Evolutionary conservation across 2,797 vertebrate species (phyloP).

Genomic region (Cephalopachus bancanus): DNA sequence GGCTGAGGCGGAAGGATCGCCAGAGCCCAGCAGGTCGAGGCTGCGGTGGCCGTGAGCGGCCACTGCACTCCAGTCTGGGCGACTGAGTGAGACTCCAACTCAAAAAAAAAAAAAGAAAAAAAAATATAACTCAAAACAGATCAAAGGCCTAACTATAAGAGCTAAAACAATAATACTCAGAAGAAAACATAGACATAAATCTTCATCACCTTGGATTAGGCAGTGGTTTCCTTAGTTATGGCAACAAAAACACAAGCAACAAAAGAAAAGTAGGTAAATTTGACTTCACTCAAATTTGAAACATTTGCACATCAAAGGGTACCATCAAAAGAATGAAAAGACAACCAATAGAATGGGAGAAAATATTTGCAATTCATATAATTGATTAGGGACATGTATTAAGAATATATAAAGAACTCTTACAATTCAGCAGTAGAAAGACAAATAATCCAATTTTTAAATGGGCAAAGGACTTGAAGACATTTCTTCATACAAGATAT

Average conservation of each 20-base stretch:
- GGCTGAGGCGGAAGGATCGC: no score
- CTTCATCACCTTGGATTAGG: not conserved
- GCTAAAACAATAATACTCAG: not conserved
- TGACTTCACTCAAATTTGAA: not conserved
- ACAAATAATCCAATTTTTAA: not conserved
- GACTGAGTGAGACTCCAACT: no score
- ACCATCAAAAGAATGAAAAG: not conserved
- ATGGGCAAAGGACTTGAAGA: not conserved
- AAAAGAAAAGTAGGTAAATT: not conserved
- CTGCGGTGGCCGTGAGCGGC: no score
- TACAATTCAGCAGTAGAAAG: not conserved
- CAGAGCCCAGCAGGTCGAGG: no score
- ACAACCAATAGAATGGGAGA: not conserved
- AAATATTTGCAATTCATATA: not conserved
- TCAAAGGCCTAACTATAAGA: not conserved
- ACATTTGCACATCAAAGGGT: not conserved
- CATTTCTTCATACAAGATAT: not conserved
- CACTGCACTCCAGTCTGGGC: no score
- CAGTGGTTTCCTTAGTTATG: not conserved
- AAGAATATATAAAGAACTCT: not conserved
- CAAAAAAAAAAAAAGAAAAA: no score
- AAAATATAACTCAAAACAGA: not conserved
- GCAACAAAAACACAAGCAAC: not conserved
- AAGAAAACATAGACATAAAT: conserved; percentile 3
- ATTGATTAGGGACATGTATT: not conserved